These are phyloP conservation scores for Sparus aurata DNA, from an alignment of 2,797 vertebrate species.

Conservation along the genomic window DNA sequence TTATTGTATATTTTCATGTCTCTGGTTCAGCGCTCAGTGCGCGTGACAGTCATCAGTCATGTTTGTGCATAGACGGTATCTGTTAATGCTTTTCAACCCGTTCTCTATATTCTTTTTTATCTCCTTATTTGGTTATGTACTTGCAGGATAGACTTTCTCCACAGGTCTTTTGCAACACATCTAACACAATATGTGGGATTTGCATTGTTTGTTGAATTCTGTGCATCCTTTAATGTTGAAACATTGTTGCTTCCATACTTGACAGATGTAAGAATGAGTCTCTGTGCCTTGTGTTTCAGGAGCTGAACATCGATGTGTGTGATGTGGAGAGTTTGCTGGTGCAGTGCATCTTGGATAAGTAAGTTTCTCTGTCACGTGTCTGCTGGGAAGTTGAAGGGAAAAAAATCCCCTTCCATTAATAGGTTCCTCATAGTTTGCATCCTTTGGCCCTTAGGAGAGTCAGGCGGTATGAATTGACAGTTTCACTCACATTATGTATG, in stretches of 20 bases:
- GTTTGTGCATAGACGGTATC: not conserved
- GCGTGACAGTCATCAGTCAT: not conserved
- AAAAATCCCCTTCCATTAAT: constrained; percentile 29
- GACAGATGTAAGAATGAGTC: not conserved
- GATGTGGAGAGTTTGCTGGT: constrained; percentile 99
- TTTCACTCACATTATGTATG: not conserved
- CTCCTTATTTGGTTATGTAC: not conserved
- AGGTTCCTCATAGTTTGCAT: constrained; percentile 68
- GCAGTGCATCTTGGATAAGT: constrained; percentile 99
- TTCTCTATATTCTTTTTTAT: not conserved
- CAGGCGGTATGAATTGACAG: constrained; percentile 2
- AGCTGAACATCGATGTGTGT: constrained; percentile 99
- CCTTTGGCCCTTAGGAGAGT: not conserved
- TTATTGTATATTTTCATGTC: not conserved
- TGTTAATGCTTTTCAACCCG: not conserved
- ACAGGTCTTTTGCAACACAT: not conserved
- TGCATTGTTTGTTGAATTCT: not conserved
- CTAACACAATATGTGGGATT: not conserved
- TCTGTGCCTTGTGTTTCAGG: constrained; percentile 81
- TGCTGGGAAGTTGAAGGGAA: constrained; percentile 12
- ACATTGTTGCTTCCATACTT: too few species aligned
- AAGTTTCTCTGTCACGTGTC: constrained; percentile 77
- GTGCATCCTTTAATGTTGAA: not conserved
- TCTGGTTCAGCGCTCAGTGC: not conserved
- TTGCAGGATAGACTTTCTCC: not conserved